Conservation (phyloP, 2,888 invertebrate species). For the Ochropleura leucogaster region DNA sequence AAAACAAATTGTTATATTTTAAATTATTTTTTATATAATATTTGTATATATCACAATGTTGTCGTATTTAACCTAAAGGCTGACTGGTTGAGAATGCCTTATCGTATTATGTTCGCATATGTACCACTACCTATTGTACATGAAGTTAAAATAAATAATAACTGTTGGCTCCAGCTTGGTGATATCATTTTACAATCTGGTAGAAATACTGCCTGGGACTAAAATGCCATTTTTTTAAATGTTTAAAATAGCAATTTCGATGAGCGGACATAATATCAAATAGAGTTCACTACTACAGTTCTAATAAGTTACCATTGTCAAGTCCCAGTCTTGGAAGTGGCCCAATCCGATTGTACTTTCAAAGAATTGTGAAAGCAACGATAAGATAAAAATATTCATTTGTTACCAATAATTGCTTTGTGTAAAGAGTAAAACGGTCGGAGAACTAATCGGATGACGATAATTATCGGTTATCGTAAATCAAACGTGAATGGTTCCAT, state of each 20-base stretch:
- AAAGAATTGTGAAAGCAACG: constrained; percentile 38
- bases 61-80: too few species aligned
- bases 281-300: constrained; percentile 4
- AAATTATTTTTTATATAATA: too few species aligned
- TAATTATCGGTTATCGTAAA: constrained; percentile 80
- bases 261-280: constrained; percentile 22
- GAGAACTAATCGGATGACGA: constrained; percentile 71
- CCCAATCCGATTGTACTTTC: constrained; percentile 43
- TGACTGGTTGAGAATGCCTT: too few species aligned
- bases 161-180: not conserved
- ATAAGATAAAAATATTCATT: constrained; percentile 45
- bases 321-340: constrained; percentile 46
- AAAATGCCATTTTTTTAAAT: not conserved
- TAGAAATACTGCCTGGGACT: not conserved
- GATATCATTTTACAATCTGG: not conserved
- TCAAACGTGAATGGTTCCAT: constrained; percentile 80
- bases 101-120: too few species aligned
- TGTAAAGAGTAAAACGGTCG: constrained; percentile 63
- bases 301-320: constrained; percentile 45
- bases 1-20: too few species aligned
- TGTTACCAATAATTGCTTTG: constrained; percentile 55
- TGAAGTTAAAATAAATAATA: too few species aligned
- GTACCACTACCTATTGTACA: too few species aligned
- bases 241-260: constrained; percentile 12
- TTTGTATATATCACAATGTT: too few species aligned